Base-by-base conservation (phyloP, 2,888 invertebrate species). In the Busseola fusca region DNA sequence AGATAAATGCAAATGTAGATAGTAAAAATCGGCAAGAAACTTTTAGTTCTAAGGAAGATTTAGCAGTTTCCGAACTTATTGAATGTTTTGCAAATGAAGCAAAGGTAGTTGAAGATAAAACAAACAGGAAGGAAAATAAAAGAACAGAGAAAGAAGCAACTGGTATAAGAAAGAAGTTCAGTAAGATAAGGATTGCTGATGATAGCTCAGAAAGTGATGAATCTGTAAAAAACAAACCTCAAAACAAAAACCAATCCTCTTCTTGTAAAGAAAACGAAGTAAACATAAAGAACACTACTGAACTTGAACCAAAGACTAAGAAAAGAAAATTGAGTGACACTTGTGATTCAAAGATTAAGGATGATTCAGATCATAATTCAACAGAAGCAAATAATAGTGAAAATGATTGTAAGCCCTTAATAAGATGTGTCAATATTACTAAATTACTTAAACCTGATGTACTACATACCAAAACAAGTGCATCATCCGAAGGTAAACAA, bases 401-500 rank as follows among this genome's bases (percentile, higher is more conserved):
- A 63, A 68, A 14, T 70, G 76, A 83, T 30, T 54, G 80, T 21
- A 92, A 88, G 79, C 91, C 93, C 12, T 45, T 92, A 4, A 91
- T 95, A 64, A 94, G 95, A 86, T 94, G 94, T 92, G 93, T 95
- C 16, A 93, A 89, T 84, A 86, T 95, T 40, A 91, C 76, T 62
- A 94, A 93, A 84, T 86, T 95, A 80, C 86, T 95, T 2, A 94
- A 92, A 85, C 91, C 93, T 58, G 87, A 92, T 81, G 45, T 89
- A n/a, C 30, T 87, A 69, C 21, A 69, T 68, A 72, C 74, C 57
- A 72, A 64, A 68, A 75, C 16, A 10, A 52, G 12, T 21, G 27
- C n/a, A 34, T 12, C 14, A 45, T 18, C 18, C 0, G 64, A 74
- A 56, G 14, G 4, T 34, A 54, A 66, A 64, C 50, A 74, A 75